Percentiles rank a stretch among this genome's conserved stretches.
Conservation (phyloP, 2,888 invertebrate species). For the Cecidostiba fungosa region DNA sequence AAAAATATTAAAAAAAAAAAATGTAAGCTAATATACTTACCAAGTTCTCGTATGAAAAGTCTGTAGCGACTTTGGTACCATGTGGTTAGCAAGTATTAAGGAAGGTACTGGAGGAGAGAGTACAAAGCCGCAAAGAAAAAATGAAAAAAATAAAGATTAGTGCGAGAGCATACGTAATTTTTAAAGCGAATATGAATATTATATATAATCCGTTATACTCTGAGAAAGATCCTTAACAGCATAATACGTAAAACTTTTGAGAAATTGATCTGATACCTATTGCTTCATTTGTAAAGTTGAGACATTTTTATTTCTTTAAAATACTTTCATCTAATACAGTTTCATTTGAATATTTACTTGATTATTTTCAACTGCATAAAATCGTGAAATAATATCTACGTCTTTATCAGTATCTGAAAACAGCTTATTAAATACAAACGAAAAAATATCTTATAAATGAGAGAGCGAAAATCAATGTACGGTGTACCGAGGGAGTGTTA, state of each 20-base stretch:
- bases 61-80: conserved; percentile 21
- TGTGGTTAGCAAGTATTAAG: conserved; percentile 23
- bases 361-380: neutral
- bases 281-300: neutral
- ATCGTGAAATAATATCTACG: neutral
- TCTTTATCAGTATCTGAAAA: conserved; percentile 17
- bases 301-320: neutral
- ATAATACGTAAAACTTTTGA: conserved; percentile 38
- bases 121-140: conserved; percentile 50
- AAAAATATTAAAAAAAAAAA: conserved; percentile 36
- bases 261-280: conserved; percentile 22
- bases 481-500: conserved; percentile 46
- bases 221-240: conserved; percentile 50
- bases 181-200: conserved; percentile 41
- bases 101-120: conserved; percentile 52
- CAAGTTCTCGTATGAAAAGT: conserved; percentile 44
- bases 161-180: conserved; percentile 55
- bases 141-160: conserved; percentile 28
- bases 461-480: conserved; percentile 56
- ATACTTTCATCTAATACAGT: neutral
- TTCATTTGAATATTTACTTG: neutral
- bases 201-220: conserved; percentile 56
- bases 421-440: conserved; percentile 21
- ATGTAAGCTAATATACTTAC: conserved; percentile 40
- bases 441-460: conserved; percentile 35